A percentile compares a stretch with the other conserved stretches of the same genome.
These are phyloP conservation scores for Phengaris arion DNA, from an alignment of 2,888 invertebrate species.

Conservation along the genomic window DNA sequence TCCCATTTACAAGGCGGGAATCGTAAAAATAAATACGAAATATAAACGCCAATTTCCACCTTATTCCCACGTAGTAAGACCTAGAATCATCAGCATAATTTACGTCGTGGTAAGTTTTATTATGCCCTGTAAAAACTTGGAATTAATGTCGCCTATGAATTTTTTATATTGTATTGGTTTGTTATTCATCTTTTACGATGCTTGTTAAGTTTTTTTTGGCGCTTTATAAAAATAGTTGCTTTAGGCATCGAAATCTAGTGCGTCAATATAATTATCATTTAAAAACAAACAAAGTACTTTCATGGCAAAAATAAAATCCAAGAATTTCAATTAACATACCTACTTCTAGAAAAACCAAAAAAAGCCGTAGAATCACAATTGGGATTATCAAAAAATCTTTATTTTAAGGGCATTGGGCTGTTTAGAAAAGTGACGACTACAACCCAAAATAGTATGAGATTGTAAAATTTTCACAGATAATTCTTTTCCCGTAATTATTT, in stretches of 20 bases:
- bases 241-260: not conserved
- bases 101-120: conserved; percentile 36
- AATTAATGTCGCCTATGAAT: conserved; percentile 36
- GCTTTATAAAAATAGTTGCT: not conserved
- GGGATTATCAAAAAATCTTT: too few species aligned
- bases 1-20: conserved; percentile 33
- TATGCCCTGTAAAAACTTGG: conserved; percentile 38
- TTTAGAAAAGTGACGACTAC: too few species aligned
- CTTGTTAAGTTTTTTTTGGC: not conserved
- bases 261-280: not conserved
- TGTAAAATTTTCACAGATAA: too few species aligned
- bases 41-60: conserved; percentile 3
- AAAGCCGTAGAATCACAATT: too few species aligned
- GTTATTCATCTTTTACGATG: not conserved
- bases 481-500: too few species aligned
- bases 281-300: too few species aligned
- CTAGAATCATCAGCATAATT: conserved; percentile 3
- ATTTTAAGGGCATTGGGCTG: too few species aligned
- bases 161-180: conserved; percentile 31
- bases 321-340: too few species aligned
- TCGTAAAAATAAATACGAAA: conserved; percentile 23
- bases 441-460: too few species aligned
- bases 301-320: too few species aligned
- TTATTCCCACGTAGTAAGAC: not conserved
- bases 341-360: too few species aligned